Conservation (phyloP, 2,797 vertebrate genomes). For the Rhinella marina region DNA sequence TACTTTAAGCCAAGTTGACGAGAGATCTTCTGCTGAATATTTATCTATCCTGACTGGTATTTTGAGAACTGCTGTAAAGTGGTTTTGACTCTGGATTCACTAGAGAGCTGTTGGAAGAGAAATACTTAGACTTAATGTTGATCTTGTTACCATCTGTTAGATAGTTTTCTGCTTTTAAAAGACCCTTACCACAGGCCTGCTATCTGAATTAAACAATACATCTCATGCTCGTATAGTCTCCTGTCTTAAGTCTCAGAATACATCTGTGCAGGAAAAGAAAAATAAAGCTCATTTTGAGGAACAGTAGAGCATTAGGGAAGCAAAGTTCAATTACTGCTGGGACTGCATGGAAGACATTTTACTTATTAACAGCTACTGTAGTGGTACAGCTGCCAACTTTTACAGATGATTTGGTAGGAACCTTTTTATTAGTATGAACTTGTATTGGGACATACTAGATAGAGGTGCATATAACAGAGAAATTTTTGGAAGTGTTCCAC, state of each 20-base stretch:
- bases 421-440: conserved; percentile 28
- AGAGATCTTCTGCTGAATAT: conserved; percentile 54
- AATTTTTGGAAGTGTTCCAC: not conserved
- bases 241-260: conserved; percentile 34
- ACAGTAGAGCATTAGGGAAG: conserved; percentile 23
- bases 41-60: conserved; percentile 54
- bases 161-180: conserved; percentile 51
- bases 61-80: conserved; percentile 50
- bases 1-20: conserved; percentile 35
- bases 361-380: conserved; percentile 44
- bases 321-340: conserved; percentile 21
- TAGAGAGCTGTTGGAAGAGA: conserved; percentile 49
- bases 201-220: conserved; percentile 53
- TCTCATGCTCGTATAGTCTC: conserved; percentile 31
- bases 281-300: conserved; percentile 27
- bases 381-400: conserved; percentile 21
- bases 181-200: conserved; percentile 46
- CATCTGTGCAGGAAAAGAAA: conserved; percentile 42
- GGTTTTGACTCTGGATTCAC: conserved; percentile 55
- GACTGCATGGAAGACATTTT: conserved; percentile 38
- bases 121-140: conserved; percentile 49
- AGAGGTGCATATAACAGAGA: not conserved
- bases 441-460: not conserved
- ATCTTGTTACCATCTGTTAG: conserved; percentile 56
- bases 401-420: conserved; percentile 25